Evolutionary conservation across 2,888 invertebrate genomes (phyloP).

Genomic region (Drosophila kambysellisi): DNA sequence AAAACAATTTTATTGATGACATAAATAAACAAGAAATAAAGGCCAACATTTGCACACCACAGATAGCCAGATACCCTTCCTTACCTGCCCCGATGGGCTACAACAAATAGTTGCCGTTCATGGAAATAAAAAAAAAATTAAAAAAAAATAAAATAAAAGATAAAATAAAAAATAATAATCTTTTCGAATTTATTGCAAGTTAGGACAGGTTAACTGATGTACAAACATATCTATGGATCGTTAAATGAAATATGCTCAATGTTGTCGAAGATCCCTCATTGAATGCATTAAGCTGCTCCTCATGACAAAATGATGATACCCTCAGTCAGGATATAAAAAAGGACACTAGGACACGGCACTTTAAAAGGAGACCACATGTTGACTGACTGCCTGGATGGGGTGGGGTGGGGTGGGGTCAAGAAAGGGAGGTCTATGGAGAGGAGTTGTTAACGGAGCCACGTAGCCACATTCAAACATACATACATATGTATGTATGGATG

Average conservation of each 20-base stretch:
- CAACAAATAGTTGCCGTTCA: neutral
- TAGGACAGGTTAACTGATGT: neutral
- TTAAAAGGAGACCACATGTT: constrained; percentile 2
- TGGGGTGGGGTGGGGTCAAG: neutral
- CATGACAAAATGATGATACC: neutral
- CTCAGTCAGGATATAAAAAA: constrained; percentile 39
- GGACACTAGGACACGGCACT: constrained; percentile 18
- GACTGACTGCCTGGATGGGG: constrained; percentile 8
- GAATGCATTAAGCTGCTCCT: neutral
- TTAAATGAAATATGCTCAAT: neutral
- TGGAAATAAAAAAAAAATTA: neutral
- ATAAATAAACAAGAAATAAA: neutral
- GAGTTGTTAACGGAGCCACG: constrained; percentile 14
- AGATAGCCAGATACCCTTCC: neutral
- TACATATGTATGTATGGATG: neutral
- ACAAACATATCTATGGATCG: neutral
- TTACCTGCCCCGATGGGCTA: neutral
- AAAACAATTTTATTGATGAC: neutral
- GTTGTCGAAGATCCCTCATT: neutral
- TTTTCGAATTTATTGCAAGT: neutral
- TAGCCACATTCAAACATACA: constrained; percentile 13
- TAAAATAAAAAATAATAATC: neutral
- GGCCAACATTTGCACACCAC: neutral
- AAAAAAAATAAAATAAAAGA: too few relatives aligned
- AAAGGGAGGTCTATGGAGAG: neutral